Evolutionary conservation across 2,888 invertebrate species (phyloP).

Genomic region (Ormyrus rosae): DNA sequence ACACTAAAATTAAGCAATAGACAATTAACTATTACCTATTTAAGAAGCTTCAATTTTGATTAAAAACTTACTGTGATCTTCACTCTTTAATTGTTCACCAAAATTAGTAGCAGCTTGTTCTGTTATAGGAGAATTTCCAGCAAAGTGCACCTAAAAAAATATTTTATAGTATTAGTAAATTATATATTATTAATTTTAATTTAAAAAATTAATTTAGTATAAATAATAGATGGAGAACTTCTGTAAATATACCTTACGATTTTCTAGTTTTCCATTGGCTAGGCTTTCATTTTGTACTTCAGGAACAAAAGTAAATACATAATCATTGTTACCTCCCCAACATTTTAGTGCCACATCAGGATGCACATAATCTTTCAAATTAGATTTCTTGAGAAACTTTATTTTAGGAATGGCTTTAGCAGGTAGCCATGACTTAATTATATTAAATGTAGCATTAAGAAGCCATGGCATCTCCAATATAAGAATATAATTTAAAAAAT

Average conservation of each 20-base stretch:
- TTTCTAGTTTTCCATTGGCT: constrained; percentile 73
- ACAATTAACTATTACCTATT: constrained; percentile 32
- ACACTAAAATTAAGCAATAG: constrained; percentile 63
- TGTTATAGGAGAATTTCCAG: constrained; percentile 79
- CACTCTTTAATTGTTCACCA: constrained; percentile 65
- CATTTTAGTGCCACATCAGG: constrained; percentile 84
- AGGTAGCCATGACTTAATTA: constrained; percentile 91
- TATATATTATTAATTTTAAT: constrained; percentile 48
- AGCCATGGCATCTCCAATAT: constrained; percentile 97
- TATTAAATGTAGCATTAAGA: constrained; percentile 91
- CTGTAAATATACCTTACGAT: constrained; percentile 76
- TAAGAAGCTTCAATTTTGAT: not conserved
- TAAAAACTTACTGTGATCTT: constrained; percentile 65
- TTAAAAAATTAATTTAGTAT: constrained; percentile 44
- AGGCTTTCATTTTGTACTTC: constrained; percentile 75
- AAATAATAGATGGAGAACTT: not conserved
- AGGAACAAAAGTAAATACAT: constrained; percentile 83
- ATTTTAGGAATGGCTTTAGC: constrained; percentile 92
- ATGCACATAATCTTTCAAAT: constrained; percentile 84
- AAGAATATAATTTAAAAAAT: constrained; percentile 90
- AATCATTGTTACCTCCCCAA: constrained; percentile 90
- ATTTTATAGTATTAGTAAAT: not conserved
- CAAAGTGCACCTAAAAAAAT: constrained; percentile 80
- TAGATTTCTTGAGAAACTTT: constrained; percentile 87
- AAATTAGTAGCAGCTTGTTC: constrained; percentile 72